phyloP scores from a whole-genome alignment of 2,113 vertebrate species.

The Heloderma charlesbogerti region DNA sequence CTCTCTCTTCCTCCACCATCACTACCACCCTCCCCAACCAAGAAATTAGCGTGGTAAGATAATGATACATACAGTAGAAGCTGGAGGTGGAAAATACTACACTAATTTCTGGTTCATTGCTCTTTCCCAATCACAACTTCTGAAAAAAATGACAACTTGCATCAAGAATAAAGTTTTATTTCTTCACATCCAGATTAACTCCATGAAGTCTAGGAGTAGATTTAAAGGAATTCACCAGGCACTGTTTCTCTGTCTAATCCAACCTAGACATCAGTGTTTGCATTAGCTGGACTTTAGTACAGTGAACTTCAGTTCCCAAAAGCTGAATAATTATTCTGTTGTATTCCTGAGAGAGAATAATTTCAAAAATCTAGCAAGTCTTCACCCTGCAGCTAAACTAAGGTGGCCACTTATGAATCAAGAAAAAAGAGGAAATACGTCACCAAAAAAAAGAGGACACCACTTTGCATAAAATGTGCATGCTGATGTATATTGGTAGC shows the following conservation, averaged over 20 bases:
- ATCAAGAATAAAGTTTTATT: slow-evolving; percentile 29
- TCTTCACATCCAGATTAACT: slow-evolving; percentile 15
- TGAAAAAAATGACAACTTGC: slow-evolving; percentile 42
- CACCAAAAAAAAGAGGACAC: too few species aligned
- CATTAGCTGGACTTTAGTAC: neutral
- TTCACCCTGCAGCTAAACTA: neutral
- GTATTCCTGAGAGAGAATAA: neutral
- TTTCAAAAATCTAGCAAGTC: neutral
- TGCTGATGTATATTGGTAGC: too few species aligned
- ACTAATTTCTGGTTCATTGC: slow-evolving; percentile 47
- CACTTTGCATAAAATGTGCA: too few species aligned
- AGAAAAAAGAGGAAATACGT: too few species aligned
- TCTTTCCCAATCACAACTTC: slow-evolving; percentile 5
- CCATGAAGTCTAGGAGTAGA: neutral
- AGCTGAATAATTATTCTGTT: neutral
- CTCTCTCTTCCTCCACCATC: neutral
- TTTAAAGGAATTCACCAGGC: neutral
- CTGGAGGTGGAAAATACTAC: slow-evolving; percentile 30
- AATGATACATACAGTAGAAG: neutral
- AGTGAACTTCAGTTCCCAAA: neutral
- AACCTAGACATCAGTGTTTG: neutral
- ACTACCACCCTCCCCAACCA: neutral
- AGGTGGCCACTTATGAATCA: too few species aligned
- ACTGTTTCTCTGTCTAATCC: neutral
- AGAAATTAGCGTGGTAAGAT: slow-evolving; percentile 2